Evolutionary conservation across 2,888 invertebrate genomes (phyloP).

Genomic region (Agrenia bidenticulata): DNA sequence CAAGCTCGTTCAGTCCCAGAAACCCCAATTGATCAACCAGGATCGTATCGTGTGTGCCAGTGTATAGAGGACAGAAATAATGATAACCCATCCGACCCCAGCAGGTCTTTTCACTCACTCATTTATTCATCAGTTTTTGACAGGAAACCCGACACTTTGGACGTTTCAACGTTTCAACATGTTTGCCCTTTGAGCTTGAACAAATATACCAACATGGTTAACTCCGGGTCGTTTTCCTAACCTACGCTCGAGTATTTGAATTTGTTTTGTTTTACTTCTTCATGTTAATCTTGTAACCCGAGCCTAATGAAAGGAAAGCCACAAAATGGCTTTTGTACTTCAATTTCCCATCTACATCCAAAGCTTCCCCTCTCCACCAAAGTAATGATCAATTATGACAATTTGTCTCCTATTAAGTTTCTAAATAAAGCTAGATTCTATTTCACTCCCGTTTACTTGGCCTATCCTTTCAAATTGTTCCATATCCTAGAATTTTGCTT

Average conservation of each 20-base stretch:
- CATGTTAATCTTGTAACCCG: slow-evolving; percentile 12
- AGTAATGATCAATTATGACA: too few relatives aligned
- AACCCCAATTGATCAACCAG: too few relatives aligned
- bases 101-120: background rate
- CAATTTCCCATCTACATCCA: background rate
- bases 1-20: too few relatives aligned
- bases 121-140: slow-evolving; percentile 12
- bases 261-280: slow-evolving; percentile 10
- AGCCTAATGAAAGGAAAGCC: slow-evolving; percentile 11
- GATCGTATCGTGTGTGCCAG: too few relatives aligned
- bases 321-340: background rate
- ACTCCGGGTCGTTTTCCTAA: background rate
- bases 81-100: too few relatives aligned
- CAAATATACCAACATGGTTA: slow-evolving; percentile 4
- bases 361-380: too few relatives aligned
- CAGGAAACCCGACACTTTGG: slow-evolving; percentile 11
- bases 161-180: slow-evolving; percentile 2
- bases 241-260: background rate
- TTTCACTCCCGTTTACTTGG: too few relatives aligned
- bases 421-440: too few relatives aligned
- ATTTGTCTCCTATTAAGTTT: too few relatives aligned
- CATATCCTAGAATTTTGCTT: too few relatives aligned
- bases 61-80: too few relatives aligned
- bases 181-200: slow-evolving; percentile 6
- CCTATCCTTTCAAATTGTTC: too few relatives aligned